Evolutionary conservation across 2,888 invertebrate species (phyloP).

Genomic region (Archips xylosteana): DNA sequence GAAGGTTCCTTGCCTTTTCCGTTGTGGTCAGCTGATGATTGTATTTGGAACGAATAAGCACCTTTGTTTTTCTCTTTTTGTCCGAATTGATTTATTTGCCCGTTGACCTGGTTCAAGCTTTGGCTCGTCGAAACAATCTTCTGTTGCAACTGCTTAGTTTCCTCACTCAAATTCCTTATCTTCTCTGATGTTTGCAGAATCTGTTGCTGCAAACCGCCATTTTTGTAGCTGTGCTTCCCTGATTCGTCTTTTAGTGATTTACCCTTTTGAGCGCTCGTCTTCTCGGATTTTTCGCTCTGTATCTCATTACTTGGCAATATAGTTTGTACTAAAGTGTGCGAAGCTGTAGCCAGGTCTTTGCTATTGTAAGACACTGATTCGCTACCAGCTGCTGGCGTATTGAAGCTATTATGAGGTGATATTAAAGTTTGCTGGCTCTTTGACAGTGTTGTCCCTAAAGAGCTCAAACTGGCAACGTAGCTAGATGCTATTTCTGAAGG

Average conservation of each 20-base stretch:
- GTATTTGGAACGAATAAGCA: constrained; percentile 91
- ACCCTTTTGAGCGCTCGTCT: constrained; percentile 59
- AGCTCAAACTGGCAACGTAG: constrained; percentile 82
- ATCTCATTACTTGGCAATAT: constrained; percentile 61
- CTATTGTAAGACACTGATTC: constrained; percentile 63
- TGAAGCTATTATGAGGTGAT: constrained; percentile 62
- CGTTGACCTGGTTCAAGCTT: constrained; percentile 58
- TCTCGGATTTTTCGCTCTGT: constrained; percentile 59
- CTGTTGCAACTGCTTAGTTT: constrained; percentile 73
- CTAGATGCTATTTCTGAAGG: constrained; percentile 81
- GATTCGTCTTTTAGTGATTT: constrained; percentile 65
- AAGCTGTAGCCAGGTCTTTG: constrained; percentile 66
- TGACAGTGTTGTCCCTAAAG: constrained; percentile 80
- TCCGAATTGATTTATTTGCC: constrained; percentile 49
- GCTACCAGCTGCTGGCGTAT: constrained; percentile 59
- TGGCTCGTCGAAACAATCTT: constrained; percentile 68
- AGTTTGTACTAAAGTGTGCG: constrained; percentile 68
- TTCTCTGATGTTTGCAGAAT: constrained; percentile 76
- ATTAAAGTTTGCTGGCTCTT: constrained; percentile 69
- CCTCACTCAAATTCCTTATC: constrained; percentile 71
- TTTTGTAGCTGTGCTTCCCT: constrained; percentile 61
- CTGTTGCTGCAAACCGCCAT: constrained; percentile 66
- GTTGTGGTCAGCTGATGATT: constrained; percentile 85
- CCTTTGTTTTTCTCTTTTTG: constrained; percentile 78
- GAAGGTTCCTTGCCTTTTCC: constrained; percentile 77